phyloP scores from a whole-genome alignment of 2,797 vertebrate species.

The Chaetophractus vellerosus region DNA sequence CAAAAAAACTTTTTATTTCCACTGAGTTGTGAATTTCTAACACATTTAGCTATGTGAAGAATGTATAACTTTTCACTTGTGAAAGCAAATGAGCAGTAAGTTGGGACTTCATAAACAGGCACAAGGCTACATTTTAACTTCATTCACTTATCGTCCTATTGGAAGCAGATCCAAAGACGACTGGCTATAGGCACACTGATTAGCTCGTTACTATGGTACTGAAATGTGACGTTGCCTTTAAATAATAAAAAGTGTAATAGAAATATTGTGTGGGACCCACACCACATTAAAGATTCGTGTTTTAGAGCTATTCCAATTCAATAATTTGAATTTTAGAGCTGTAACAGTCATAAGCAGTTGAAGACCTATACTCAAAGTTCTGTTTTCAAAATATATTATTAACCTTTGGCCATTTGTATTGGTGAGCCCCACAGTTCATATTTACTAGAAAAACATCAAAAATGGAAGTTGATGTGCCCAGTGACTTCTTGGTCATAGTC shows the following conservation, averaged over 20 bases:
- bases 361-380: conserved; percentile 62
- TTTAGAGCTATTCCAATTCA: not conserved
- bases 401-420: conserved; percentile 71
- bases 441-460: conserved; percentile 86
- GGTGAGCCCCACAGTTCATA: conserved; percentile 75
- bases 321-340: not conserved
- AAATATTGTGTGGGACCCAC: not conserved
- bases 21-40: not conserved
- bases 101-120: not conserved
- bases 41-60: not conserved
- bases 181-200: conserved; percentile 68
- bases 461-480: conserved; percentile 87
- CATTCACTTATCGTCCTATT: rapidly evolving
- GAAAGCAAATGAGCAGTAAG: not conserved
- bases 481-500: conserved; percentile 87
- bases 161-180: not conserved
- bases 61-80: not conserved
- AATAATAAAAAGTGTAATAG: conserved; percentile 11
- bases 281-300: not conserved
- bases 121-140: not conserved
- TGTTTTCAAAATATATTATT: conserved; percentile 68
- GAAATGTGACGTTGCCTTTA: conserved; percentile 67
- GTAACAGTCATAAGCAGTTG: rapidly evolving
- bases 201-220: conserved; percentile 64
- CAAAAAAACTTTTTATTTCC: not conserved